Evolutionary conservation across 2,888 invertebrate genomes (phyloP).

Genomic region (Ganaspis brasiliensis): DNA sequence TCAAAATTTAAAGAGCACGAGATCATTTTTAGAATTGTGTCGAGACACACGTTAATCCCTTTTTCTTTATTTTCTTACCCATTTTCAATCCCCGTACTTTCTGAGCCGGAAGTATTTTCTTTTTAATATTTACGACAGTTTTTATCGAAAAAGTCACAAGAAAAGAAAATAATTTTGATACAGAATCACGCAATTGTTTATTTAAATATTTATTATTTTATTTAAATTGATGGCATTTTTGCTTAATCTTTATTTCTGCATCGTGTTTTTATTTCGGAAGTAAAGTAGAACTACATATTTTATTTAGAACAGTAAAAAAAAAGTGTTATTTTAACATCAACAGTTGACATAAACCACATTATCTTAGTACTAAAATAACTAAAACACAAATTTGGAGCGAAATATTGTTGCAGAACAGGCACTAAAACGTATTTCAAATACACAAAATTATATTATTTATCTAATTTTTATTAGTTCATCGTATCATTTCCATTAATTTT

Average conservation of each 20-base stretch:
- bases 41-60: not conserved
- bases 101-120: slow-evolving; percentile 9
- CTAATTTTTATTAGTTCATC: not conserved
- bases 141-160: not conserved
- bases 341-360: not conserved
- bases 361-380: slow-evolving; percentile 6
- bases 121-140: slow-evolving; percentile 13
- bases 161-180: too few relatives aligned
- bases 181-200: too few relatives aligned
- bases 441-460: not conserved
- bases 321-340: slow-evolving; percentile 11
- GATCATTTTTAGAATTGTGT: slow-evolving; percentile 1
- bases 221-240: not conserved
- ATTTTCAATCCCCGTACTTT: not conserved
- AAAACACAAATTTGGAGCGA: not conserved
- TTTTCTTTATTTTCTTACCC: not conserved
- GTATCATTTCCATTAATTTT: not conserved
- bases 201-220: slow-evolving; percentile 4
- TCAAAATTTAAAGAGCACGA: not conserved
- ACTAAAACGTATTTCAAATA: not conserved
- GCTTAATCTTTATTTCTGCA: not conserved
- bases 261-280: not conserved
- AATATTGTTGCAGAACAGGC: slow-evolving; percentile 8
- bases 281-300: not conserved
- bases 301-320: not conserved